phyloP scores from a whole-genome alignment of 2,113 vertebrate species.

The Pangasianodon gigas region DNA sequence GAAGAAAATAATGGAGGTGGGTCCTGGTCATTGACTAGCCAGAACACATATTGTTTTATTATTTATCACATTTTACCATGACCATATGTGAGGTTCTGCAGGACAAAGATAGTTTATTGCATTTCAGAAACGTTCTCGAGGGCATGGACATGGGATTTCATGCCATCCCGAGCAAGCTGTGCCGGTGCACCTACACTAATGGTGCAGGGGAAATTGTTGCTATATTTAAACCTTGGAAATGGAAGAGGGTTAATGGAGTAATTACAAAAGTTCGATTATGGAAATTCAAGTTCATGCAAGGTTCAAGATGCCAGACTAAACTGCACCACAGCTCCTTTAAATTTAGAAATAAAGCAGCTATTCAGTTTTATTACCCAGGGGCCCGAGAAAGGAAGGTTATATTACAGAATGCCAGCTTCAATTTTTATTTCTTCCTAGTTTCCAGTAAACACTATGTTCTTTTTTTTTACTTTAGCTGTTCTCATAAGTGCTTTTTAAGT shows the following conservation, averaged over 20 bases:
- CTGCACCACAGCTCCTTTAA: not conserved
- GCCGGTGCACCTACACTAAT: not conserved
- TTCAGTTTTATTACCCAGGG: not conserved
- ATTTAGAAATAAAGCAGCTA: not conserved
- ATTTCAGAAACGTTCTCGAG: not conserved
- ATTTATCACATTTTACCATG: not conserved
- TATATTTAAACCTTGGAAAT: slow-evolving; percentile 30
- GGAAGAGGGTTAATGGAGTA: slow-evolving; percentile 18
- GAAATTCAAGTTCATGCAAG: slow-evolving; percentile 24
- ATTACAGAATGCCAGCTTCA: not conserved
- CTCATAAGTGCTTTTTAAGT: not conserved
- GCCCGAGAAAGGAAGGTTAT: not conserved
- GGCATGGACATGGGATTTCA: not conserved
- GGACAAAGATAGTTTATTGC: not conserved
- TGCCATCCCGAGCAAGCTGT: not conserved
- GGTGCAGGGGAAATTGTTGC: slow-evolving; percentile 17
- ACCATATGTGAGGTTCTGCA: not conserved
- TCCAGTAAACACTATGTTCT: not conserved
- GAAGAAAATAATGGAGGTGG: not conserved
- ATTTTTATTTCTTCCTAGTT: not conserved
- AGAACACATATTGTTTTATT: not conserved
- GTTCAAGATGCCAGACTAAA: not conserved
- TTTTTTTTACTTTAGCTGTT: not conserved
- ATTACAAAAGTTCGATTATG: slow-evolving; percentile 35
- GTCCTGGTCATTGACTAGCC: not conserved